Evolutionary conservation across 2,113 vertebrate species (phyloP).

Genomic region (Sceloporus undulatus): DNA sequence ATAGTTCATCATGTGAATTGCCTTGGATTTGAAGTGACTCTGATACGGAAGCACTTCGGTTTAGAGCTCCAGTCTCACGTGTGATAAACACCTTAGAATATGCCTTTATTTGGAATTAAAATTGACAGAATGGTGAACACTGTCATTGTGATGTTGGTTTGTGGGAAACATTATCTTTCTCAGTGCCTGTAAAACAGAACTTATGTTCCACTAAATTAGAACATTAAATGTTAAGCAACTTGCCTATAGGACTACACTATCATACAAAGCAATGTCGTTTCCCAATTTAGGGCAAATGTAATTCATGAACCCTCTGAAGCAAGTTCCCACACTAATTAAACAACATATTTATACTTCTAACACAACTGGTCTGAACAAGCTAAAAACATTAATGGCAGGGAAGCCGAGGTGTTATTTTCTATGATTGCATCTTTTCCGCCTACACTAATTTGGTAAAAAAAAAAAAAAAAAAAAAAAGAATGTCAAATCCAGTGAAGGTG

Average conservation of each 20-base stretch:
- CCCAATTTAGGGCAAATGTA: constrained; percentile 1
- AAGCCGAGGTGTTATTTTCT: not conserved
- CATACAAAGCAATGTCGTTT: constrained; percentile 11
- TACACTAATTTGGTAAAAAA: not conserved
- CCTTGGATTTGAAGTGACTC: too few species aligned
- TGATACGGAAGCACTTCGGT: too few species aligned
- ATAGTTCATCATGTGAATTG: too few species aligned
- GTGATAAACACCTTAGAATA: too few species aligned
- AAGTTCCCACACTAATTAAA: constrained; percentile 20
- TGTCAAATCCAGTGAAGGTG: too few species aligned
- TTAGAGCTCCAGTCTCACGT: too few species aligned
- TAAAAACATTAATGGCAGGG: not conserved
- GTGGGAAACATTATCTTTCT: constrained; percentile 10
- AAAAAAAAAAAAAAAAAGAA: too few species aligned
- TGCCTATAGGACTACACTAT: not conserved
- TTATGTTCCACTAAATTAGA: not conserved
- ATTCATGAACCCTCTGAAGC: not conserved
- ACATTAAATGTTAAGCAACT: not conserved
- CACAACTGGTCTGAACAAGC: not conserved
- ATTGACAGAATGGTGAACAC: not conserved
- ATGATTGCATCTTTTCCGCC: not conserved
- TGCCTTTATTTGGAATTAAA: not conserved
- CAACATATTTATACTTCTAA: constrained; percentile 8
- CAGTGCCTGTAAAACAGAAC: constrained; percentile 21
- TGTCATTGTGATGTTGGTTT: not conserved